Evolutionary conservation across 2,888 invertebrate species (phyloP).

Genomic region (Campoplex nolae): DNA sequence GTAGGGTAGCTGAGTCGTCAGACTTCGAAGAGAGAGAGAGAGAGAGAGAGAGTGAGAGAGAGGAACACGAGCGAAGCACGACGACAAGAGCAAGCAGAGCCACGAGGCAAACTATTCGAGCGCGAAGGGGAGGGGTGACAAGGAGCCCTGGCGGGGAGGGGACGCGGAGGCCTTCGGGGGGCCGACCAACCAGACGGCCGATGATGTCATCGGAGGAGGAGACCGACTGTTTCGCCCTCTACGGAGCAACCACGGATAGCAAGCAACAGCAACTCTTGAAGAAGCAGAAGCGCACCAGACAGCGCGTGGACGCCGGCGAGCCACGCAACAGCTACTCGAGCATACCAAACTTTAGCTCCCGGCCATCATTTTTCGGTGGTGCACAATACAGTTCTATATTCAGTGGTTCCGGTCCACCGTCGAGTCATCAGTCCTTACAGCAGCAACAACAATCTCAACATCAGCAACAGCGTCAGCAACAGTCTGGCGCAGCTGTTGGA

Average conservation of each 20-base stretch:
- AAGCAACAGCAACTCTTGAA: conserved; percentile 90
- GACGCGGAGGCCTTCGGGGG: conserved; percentile 93
- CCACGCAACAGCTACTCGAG: conserved; percentile 96
- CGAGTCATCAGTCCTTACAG: conserved; percentile 75
- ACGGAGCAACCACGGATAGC: conserved; percentile 89
- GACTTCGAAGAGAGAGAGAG: conserved; percentile 61
- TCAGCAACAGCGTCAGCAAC: conserved; percentile 89
- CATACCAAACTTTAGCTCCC: conserved; percentile 91
- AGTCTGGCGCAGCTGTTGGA: conserved; percentile 79
- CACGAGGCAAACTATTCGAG: conserved; percentile 88
- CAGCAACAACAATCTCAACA: conserved; percentile 70
- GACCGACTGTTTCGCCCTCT: conserved; percentile 97
- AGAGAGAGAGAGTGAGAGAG: not conserved
- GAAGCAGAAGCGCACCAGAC: conserved; percentile 97
- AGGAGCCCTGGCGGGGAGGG: conserved; percentile 87
- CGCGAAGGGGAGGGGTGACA: conserved; percentile 88
- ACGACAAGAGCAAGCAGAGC: conserved; percentile 86
- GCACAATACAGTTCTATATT: conserved; percentile 95
- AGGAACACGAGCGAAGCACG: conserved; percentile 76
- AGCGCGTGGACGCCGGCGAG: conserved; percentile 98
- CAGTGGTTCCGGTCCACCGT: conserved; percentile 87
- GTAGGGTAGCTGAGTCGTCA: conserved; percentile 72
- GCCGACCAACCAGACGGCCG: conserved; percentile 89
- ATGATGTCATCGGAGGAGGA: conserved; percentile 99
- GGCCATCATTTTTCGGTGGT: conserved; percentile 93